These are phyloP conservation scores for Rhyacophila evoluta DNA, from an alignment of 2,888 invertebrate species.

Conservation along the genomic window DNA sequence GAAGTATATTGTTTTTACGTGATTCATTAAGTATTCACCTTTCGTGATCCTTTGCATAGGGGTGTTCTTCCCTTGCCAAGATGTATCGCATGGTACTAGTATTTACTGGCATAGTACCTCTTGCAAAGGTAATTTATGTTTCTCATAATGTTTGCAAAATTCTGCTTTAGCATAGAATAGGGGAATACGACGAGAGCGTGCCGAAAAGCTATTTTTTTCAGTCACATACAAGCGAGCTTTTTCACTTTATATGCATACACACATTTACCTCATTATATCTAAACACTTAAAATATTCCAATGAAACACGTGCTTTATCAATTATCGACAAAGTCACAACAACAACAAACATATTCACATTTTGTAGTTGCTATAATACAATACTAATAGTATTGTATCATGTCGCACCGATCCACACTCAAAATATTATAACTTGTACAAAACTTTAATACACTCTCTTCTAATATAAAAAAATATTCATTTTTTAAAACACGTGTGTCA, in stretches of 20 bases:
- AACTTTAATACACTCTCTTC: no score
- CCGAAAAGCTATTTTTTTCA: conserved; percentile 24
- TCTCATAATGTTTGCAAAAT: conserved; percentile 42
- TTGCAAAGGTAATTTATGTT: conserved; percentile 40
- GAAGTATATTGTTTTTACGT: conserved; percentile 9
- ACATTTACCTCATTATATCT: conserved; percentile 7
- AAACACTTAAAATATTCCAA: background rate
- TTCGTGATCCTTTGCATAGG: conserved; percentile 13
- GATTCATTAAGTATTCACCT: conserved; percentile 7
- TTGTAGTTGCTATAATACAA: no score
- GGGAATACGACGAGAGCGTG: conserved; percentile 14
- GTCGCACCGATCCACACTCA: no score
- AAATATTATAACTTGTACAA: no score
- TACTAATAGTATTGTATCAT: no score
- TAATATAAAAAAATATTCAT: no score
- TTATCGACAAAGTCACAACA: background rate
- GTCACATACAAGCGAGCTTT: background rate
- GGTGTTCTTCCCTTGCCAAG: conserved; percentile 11
- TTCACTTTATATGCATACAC: background rate
- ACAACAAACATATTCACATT: no score
- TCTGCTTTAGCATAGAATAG: conserved; percentile 28
- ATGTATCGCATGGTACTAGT: conserved; percentile 12
- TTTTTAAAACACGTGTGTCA: no score
- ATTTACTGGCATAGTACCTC: conserved; percentile 11
- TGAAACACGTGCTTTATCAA: background rate